Conservation (phyloP, 2,797 vertebrate genomes). For the Pelodytes ibericus region DNA sequence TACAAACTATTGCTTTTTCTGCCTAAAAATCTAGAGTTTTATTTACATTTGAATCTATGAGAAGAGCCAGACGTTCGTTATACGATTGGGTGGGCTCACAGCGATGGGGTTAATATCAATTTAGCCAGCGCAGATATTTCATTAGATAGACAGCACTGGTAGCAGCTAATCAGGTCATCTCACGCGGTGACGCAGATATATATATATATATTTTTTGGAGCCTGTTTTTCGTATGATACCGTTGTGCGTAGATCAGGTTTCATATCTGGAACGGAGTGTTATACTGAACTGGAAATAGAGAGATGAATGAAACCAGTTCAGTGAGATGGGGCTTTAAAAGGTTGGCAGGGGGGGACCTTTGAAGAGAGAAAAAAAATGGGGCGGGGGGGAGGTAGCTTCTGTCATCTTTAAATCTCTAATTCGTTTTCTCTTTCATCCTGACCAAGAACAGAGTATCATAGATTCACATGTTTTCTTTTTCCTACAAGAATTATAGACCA, state of each 20-base stretch:
- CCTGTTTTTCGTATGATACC: constrained; percentile 9
- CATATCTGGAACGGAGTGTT: not conserved
- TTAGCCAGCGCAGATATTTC: not conserved
- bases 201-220: no score
- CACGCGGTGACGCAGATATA: not conserved
- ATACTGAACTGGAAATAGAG: not conserved
- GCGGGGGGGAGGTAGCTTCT: not conserved
- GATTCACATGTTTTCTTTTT: no score
- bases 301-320: constrained; percentile 9
- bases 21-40: no score
- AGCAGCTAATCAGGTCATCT: constrained; percentile 16
- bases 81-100: not conserved
- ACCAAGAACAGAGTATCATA: not conserved
- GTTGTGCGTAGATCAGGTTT: not conserved
- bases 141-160: not conserved
- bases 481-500: no score
- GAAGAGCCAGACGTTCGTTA: no score
- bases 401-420: not conserved
- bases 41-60: no score
- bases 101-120: not conserved
- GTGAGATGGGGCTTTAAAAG: constrained; percentile 15
- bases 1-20: no score
- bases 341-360: constrained; percentile 14
- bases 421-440: not conserved
- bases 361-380: no score